Evolutionary conservation across 2,888 invertebrate species (phyloP), one percentile per base, ranked within the genome.

Genomic region (Hartigia nigra): DNA sequence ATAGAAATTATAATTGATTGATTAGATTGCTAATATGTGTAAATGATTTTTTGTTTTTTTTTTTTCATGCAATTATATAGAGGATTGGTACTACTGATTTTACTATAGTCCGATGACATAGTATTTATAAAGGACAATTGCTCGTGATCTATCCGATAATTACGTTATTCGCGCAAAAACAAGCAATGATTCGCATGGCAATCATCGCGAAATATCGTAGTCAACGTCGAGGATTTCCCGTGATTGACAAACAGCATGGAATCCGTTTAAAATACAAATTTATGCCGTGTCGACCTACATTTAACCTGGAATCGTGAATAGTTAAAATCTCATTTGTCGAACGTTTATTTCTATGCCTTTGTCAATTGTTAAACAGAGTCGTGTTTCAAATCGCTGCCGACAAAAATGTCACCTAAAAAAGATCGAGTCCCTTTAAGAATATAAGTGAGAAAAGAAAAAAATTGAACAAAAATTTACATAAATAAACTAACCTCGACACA

Each of bases 121-220:
- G 14, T 4, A 39, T 14, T 39, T 39, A 4, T 39, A 39, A 14
- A 39, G 55, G 23, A 9, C 55, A 55, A 55, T 55, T 9, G 55
- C 9, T 55, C 23, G 55, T 55, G 55, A 55, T 23, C 39, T 39
- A 39, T 39, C 39, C 23, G 23, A 9, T 1, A 55, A 55, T 72
- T 23, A 31, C 32, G 72, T 32, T 72, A 23, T 31, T 23, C 72
- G 72, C 72, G 72, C 32, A 72, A 72, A 72, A 72, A 72, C 72
- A 34, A 72, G 32, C 72, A 31, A 12, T 72, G 72, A 72, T 34
- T 32, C 32, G 72, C 72, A 72, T 34, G 72, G 32, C 72, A 31
- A 72, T 72, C 72, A 23, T 23, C 55, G 72, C 72, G 72, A 72
- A 34, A 23, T 23, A 23, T 55, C 55, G 23, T 55, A 55, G 55